Evolutionary conservation across 2,888 invertebrate genomes (phyloP), one percentile per base, ranked within the genome.

Genomic region (Tridacna crocea): DNA sequence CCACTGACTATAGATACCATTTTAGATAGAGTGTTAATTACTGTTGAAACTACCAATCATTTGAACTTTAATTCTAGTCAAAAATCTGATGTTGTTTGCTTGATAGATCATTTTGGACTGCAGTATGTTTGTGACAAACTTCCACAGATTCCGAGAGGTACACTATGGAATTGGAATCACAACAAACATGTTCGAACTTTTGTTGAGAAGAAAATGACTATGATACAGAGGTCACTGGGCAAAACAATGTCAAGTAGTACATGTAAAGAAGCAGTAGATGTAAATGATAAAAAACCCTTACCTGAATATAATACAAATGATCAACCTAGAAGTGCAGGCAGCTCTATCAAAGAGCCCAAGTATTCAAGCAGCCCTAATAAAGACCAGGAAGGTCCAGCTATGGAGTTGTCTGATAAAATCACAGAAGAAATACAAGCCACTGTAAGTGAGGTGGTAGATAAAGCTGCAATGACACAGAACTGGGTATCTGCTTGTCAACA

Each of bases 121-220:
- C 82, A 82, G 26, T 82, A 80, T 47, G 82, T 86, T 10, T 82
- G 83, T 74, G 80, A 84, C 47, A 80, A 82, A 24, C 26, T 86
- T 15, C 82, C 80, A n/a, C 74, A 80, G 22, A 80, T 86, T 60
- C 86, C 86, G 0, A 22, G 84, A 24, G 86, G 86, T 48, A 86
- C 83, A 0, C 24, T 86, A 17, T 86, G 86, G 86, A 86, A 86
- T 22, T 86, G 86, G 86, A 65, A 83, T 48, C 83, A 83, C 51
- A 86, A 83, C 58, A 86, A 77, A 60, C 61, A 79, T 66, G 61
- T 86, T 10, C 17, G 58, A 17, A 46, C 78, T 17, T 19, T 80
- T 1, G 86, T 82, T 11, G 83, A 80, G 27, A 73, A 76, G 26
- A 75, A 78, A 46, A 68, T 36, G 22, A 48, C 46, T 15, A 17